Base-by-base conservation (phyloP, 2,797 vertebrate species). In the Parauchenoglanis ngamensis region DNA sequence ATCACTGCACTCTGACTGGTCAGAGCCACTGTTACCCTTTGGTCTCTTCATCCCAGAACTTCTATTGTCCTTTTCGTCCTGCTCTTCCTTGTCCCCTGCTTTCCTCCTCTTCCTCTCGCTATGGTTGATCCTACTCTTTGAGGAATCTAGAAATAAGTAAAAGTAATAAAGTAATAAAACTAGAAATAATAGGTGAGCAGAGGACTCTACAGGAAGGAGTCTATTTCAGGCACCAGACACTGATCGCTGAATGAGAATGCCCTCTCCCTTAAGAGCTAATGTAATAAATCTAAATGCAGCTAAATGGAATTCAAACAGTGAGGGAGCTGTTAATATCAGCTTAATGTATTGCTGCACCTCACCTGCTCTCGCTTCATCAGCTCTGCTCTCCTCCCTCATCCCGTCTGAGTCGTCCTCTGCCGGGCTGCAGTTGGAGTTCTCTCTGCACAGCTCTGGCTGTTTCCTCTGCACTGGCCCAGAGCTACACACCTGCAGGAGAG, bases 1-100 rank as follows among this genome's bases (percentile, higher is more conserved):
- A 95, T 99, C 98, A 61, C 97, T 98, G 93, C 96, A 97, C 91
- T 99, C 98, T 56, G 98, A 98, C 81, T 96, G 95, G 89, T 99
- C 98, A 2, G 98, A 98, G 54, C 73, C 52, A 40, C 81, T 76
- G 59, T 86, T 75, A 92, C 95, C 91, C 92, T 97, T 96, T 87
- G 96, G 93, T 89, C 96, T 96, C 95, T 99, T 99, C 85, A 96
- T 92, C 86, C 92, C 96, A 46, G 59, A 61, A 84, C 63, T 87
- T 15, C 57, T 90, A 44, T 59, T 88, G 6, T 94, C 87, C 90
- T 97, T 98, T 93, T 98, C 97, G 90, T 89, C 84, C 23, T 79
- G 49, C 67, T 92, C 84, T 63, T 89, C 89, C 25, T 97, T 97
- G 44, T 97, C 97, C 70, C 97, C 97, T 0, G 94, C 95, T 95